Conservation (phyloP, 1,140 invertebrate species). For the Drosophila virilis region DNA sequence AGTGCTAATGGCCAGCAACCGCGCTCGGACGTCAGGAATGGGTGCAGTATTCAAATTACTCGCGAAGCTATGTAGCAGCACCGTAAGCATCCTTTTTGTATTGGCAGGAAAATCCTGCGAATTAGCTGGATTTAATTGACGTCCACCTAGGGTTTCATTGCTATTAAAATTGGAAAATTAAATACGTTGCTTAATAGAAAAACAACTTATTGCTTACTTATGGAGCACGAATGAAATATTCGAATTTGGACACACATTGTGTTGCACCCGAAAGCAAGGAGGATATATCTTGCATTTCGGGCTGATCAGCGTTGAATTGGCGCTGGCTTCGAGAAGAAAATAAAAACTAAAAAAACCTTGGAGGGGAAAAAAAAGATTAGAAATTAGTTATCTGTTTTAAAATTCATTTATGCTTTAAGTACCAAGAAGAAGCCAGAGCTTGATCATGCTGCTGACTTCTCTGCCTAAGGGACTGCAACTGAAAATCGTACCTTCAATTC, state of each 20-base stretch:
- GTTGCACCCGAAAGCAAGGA: conserved; percentile 1
- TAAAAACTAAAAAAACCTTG: neutral
- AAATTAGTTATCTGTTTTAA: neutral
- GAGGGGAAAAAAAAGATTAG: neutral
- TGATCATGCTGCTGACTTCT: conserved; percentile 6
- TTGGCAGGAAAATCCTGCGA: neutral
- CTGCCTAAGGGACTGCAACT: neutral
- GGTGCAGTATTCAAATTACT: conserved; percentile 1
- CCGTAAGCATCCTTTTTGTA: conserved; percentile 11
- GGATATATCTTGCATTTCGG: neutral
- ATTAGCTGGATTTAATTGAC: neutral
- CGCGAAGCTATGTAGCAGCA: conserved; percentile 43
- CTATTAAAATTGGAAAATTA: neutral
- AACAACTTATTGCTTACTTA: conserved; percentile 21
- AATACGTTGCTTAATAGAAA: neutral
- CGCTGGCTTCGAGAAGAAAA: neutral
- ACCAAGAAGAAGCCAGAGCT: conserved; percentile 3
- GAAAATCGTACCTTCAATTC: neutral
- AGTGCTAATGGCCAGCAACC: neutral
- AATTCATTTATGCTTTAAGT: too few species aligned
- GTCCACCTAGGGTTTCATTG: neutral
- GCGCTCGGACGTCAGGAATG: conserved; percentile 14
- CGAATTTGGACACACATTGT: conserved; percentile 32
- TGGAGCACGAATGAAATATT: conserved; percentile 45
- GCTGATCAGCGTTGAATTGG: neutral